These are phyloP conservation scores for Parelbella ahira DNA, from an alignment of 2,888 invertebrate genomes.

Conservation along the genomic window DNA sequence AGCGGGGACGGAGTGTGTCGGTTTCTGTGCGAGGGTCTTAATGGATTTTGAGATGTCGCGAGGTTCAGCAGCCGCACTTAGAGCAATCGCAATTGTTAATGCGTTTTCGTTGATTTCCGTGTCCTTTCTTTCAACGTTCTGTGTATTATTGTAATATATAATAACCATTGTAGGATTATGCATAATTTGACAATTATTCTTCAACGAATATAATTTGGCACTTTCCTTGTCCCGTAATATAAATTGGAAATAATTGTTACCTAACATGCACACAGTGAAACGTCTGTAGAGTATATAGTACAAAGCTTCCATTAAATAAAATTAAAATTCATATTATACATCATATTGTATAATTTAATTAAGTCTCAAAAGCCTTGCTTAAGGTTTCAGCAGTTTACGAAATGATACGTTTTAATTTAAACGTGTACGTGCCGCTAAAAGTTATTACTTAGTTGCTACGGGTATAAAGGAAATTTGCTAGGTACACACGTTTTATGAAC, in stretches of 20 bases:
- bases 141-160: no score
- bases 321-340: no score
- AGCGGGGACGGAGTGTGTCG: constrained; percentile 33
- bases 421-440: constrained; percentile 18
- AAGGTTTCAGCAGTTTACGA: constrained; percentile 6
- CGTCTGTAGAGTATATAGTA: no score
- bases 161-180: no score
- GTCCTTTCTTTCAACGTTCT: neutral
- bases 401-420: constrained; percentile 26
- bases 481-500: constrained; percentile 24
- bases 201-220: no score
- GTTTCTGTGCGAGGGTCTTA: constrained; percentile 36
- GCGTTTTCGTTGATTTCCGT: constrained; percentile 28
- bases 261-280: no score
- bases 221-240: no score
- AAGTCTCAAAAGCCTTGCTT: constrained; percentile 1
- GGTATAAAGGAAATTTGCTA: constrained; percentile 27
- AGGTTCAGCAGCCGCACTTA: constrained; percentile 10
- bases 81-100: constrained; percentile 6
- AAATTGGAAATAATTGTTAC: no score
- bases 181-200: no score
- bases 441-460: constrained; percentile 28
- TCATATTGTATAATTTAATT: constrained; percentile 16
- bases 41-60: constrained; percentile 36
- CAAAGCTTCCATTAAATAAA: no score